Evolutionary conservation across 1,140 invertebrate species (phyloP).

Genomic region (Amphibalanus amphitrite): DNA sequence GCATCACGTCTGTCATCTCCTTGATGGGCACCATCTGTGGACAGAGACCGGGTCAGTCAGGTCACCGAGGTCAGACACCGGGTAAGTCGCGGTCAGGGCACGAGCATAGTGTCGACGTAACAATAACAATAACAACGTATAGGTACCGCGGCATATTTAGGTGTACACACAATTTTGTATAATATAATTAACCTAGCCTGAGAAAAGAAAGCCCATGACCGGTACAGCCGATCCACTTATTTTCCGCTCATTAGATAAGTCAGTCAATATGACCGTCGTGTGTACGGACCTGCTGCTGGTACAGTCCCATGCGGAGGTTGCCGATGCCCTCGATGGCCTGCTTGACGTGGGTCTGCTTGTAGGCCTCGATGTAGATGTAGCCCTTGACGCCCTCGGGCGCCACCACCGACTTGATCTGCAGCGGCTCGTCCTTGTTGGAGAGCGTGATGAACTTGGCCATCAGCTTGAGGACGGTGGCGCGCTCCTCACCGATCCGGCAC

Average conservation of each 20-base stretch:
- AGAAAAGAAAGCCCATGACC: no score
- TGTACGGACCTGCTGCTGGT: constrained; percentile 50
- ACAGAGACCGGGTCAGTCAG: no score
- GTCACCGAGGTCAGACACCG: no score
- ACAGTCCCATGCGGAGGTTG: constrained; percentile 68
- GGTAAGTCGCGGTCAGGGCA: no score
- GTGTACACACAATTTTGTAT: no score
- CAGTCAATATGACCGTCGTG: no score
- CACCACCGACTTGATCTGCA: constrained; percentile 92
- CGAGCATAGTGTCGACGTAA: no score
- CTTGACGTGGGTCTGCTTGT: constrained; percentile 94
- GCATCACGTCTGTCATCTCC: constrained; percentile 96
- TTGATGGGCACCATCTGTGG: constrained; percentile 99
- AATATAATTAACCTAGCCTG: no score
- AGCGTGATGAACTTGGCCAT: constrained; percentile 94
- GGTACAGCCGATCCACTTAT: no score
- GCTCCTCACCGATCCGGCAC: constrained; percentile 92
- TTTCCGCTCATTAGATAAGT: no score
- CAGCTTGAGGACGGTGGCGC: constrained; percentile 66
- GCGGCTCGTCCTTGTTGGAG: constrained; percentile 62
- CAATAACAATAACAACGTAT: no score
- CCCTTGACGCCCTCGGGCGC: constrained; percentile 93
- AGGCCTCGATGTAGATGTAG: constrained; percentile 97
- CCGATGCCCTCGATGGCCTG: constrained; percentile 59
- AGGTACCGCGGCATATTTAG: no score